Base-by-base conservation (phyloP, 2,888 invertebrate species). In the Acheta domesticus region DNA sequence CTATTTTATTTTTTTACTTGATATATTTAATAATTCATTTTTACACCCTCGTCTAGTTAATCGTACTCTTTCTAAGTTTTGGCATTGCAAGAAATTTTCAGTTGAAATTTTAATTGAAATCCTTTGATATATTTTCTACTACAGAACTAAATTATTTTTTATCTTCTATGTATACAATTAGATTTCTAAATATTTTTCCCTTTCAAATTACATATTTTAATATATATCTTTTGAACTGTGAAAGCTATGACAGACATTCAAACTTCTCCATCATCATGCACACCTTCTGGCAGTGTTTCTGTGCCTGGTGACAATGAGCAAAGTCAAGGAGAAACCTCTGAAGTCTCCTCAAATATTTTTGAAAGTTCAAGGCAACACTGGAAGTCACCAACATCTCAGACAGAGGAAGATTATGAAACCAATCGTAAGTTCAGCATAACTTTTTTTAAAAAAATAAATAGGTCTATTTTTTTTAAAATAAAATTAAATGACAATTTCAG, bases 231-330 rank as follows among this genome's bases (percentile, higher is more conserved):
- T 62, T 19, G 62, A 62, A 36, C 36, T 36, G 36, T 36, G 36
- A 11, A 12, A 62, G 62, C n/a, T 19, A 12, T 62, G 14, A 12
- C n/a, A 1, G n/a, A 62, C 5, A 12, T 62, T 16, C 16, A 62
- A 5, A 62, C 62, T 62, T 62, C 62, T 62, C 62, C 14, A 62
- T 62, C 62, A 62, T 62, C 62, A 19, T 62, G 62, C 62, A 62
- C 62, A 19, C 62, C 62, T 5, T 62, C 62, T 62, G 62, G 62
- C 4, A 62, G 62, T 12, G 62, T 62, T 1, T 62, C 62, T 62
- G 62, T 62, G n/a, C 62, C 62, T 62, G 62, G 62, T 62, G 62
- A 62, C n/a, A n/a, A 62, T n/a, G 62, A 62, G n/a, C 62, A 62
- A 62, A 62, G 62, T 62, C 62, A n/a, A 19, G 62, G 16, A 62